Evolutionary conservation across 2,113 vertebrate genomes (phyloP).

Genomic region (Chaenocephalus aceratus): DNA sequence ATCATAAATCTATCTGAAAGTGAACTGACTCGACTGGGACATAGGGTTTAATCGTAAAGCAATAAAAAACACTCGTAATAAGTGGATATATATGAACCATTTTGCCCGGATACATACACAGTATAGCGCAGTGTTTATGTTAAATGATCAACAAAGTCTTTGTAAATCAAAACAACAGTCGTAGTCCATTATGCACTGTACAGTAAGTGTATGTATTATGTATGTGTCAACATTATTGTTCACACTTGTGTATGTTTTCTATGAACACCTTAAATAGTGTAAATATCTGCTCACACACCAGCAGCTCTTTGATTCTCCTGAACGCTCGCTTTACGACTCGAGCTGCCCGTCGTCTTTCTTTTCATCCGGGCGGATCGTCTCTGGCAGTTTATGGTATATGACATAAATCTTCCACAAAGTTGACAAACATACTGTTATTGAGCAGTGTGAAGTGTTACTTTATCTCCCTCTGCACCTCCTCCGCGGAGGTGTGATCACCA

Average conservation of each 20-base stretch:
- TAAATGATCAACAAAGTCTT: not conserved
- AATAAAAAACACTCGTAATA: no score
- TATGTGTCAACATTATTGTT: not conserved
- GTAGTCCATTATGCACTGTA: not conserved
- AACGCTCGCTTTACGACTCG: conserved; percentile 1
- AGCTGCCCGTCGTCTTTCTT: not conserved
- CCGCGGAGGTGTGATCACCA: conserved; percentile 59
- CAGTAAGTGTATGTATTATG: not conserved
- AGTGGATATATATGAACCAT: no score
- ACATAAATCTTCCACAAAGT: conserved; percentile 43
- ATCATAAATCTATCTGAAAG: conserved; percentile 41
- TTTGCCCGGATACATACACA: no score
- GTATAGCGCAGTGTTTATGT: no score
- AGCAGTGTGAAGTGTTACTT: not conserved
- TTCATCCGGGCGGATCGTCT: conserved; percentile 10
- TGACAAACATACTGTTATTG: conserved; percentile 40
- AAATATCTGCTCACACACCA: not conserved
- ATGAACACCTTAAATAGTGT: not conserved
- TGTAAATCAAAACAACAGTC: not conserved
- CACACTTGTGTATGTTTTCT: not conserved
- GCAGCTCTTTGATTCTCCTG: not conserved
- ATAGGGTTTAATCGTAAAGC: no score
- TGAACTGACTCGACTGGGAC: conserved; percentile 5
- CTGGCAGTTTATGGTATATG: conserved; percentile 33
- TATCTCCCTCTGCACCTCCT: conserved; percentile 28